A percentile compares a stretch with the other conserved stretches of the same genome.
Conservation (phyloP, 2,888 invertebrate species). For the Pterostichus madidus region DNA sequence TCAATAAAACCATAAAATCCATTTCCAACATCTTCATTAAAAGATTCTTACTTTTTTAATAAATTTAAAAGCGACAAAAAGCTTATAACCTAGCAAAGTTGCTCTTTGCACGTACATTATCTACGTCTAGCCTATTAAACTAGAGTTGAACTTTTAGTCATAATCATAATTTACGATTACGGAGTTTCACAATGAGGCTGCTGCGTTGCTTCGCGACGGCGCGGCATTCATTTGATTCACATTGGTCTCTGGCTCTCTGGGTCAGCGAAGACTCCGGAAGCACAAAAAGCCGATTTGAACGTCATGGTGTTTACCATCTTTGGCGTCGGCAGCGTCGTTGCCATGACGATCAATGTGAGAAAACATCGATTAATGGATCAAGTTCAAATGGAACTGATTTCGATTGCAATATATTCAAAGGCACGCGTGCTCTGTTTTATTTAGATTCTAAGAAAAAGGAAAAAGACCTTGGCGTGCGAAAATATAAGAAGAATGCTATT, state of each 20-base stretch:
- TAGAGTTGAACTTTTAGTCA: constrained; percentile 51
- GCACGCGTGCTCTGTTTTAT: constrained; percentile 16
- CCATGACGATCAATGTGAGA: constrained; percentile 35
- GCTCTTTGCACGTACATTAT: constrained; percentile 18
- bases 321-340: neutral
- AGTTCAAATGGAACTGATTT: constrained; percentile 38
- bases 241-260: neutral
- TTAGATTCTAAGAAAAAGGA: too few species aligned
- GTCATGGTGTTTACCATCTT: constrained; percentile 19
- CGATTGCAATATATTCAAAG: constrained; percentile 26
- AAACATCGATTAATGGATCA: constrained; percentile 39
- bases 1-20: too few species aligned
- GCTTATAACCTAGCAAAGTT: constrained; percentile 30
- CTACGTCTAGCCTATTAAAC: constrained; percentile 56
- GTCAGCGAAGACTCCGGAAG: neutral
- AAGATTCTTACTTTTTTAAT: constrained; percentile 37
- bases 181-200: constrained; percentile 1
- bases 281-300: neutral
- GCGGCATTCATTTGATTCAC: too few species aligned
- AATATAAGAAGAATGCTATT: too few species aligned
- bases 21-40: constrained; percentile 7
- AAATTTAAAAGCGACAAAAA: constrained; percentile 52
- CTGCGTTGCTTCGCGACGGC: neutral
- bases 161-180: constrained; percentile 51
- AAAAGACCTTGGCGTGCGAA: too few species aligned